A percentile compares a stretch with the other conserved stretches of the same genome.
phyloP scores from a whole-genome alignment of 2,888 invertebrate genomes.

The Epinotia bilunana region DNA sequence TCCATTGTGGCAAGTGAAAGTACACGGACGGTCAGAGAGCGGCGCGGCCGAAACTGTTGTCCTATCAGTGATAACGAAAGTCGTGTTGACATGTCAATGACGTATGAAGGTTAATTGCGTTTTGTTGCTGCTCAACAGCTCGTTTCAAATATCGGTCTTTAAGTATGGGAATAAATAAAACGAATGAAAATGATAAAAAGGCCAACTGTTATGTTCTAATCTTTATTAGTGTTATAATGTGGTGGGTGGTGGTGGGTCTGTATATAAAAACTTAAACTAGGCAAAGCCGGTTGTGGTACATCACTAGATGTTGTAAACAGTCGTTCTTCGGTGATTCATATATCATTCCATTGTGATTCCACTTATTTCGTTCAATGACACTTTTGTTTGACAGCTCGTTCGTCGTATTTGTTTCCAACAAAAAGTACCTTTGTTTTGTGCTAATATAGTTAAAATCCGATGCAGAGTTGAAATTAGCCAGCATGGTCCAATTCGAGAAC shows the following conservation, averaged over 20 bases:
- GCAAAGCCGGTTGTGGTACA: neutral
- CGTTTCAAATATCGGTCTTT: neutral
- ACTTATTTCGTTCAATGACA: conserved; percentile 39
- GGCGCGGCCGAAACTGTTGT: conserved; percentile 57
- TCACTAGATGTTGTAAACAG: conserved; percentile 13
- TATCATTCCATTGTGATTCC: neutral
- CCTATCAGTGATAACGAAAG: conserved; percentile 72
- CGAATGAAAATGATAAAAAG: neutral
- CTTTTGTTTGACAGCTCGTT: conserved; percentile 42
- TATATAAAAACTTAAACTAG: neutral
- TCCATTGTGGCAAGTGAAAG: conserved; percentile 71
- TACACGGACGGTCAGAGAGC: conserved; percentile 54
- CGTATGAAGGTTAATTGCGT: conserved; percentile 77
- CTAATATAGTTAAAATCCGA: conserved; percentile 21
- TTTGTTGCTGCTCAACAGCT: conserved; percentile 55
- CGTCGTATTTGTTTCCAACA: conserved; percentile 37
- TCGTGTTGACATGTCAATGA: conserved; percentile 81
- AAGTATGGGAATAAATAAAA: too few species aligned
- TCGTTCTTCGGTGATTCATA: conserved; percentile 36
- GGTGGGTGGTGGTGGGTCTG: too few species aligned
- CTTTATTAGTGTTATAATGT: too few species aligned
- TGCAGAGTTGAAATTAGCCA: conserved; percentile 51
- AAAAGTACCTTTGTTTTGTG: conserved; percentile 41
- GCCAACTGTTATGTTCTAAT: neutral
- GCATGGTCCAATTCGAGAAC: conserved; percentile 68